Evolutionary conservation across 2,888 invertebrate genomes (phyloP).

Genomic region (Hylaea fasciaria): DNA sequence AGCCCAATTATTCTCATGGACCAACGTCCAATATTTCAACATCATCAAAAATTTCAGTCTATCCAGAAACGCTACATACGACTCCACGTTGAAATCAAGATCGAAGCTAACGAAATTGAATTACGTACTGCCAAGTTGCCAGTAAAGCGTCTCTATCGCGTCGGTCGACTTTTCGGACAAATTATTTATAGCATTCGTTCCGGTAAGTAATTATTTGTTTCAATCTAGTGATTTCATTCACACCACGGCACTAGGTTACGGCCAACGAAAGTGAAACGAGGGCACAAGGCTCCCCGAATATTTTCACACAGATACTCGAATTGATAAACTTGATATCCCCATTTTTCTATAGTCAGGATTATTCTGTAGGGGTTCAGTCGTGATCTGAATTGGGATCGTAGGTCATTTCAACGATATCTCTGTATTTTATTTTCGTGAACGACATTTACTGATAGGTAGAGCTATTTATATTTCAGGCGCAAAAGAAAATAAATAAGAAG

Average conservation of each 20-base stretch:
- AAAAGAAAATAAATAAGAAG: too few relatives aligned
- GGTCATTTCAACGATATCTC: too few relatives aligned
- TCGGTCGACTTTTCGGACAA: conserved; percentile 10
- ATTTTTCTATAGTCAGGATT: conserved; percentile 6
- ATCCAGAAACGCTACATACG: too few relatives aligned
- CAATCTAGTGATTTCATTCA: conserved; percentile 47
- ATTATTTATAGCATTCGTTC: conserved; percentile 28
- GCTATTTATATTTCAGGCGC: too few relatives aligned
- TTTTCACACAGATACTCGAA: conserved; percentile 49
- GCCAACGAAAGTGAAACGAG: conserved; percentile 62
- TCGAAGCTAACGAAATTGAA: background rate
- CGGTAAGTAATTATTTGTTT: conserved; percentile 38
- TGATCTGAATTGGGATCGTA: conserved; percentile 47
- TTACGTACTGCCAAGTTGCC: background rate
- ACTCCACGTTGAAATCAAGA: too few relatives aligned
- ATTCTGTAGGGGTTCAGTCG: conserved; percentile 51
- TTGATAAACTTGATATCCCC: background rate
- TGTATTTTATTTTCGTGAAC: too few relatives aligned
- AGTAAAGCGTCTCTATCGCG: background rate
- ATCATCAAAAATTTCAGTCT: too few relatives aligned
- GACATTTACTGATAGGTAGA: too few relatives aligned
- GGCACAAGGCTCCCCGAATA: conserved; percentile 54
- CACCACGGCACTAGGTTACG: conserved; percentile 39
- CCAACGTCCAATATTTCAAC: too few relatives aligned
- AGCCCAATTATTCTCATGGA: too few relatives aligned